A percentile compares a stretch with the other conserved stretches of the same genome.
phyloP scores from a whole-genome alignment of 2,797 vertebrate species.

The Catharus ustulatus region DNA sequence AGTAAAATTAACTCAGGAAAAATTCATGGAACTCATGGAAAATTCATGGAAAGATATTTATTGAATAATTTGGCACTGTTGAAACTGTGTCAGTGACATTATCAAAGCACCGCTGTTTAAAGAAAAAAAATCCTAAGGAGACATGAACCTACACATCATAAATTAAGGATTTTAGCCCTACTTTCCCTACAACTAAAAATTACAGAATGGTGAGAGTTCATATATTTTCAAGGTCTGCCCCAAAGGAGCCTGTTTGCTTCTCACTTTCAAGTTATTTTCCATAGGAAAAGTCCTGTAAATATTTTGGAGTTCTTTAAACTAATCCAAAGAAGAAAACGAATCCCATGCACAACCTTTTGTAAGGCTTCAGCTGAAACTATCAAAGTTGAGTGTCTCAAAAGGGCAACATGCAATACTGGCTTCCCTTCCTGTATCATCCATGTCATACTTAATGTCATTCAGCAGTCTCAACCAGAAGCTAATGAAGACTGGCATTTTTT shows the following conservation, averaged over 20 bases:
- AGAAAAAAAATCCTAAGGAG: not conserved
- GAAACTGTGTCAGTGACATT: not conserved
- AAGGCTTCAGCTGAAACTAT: not conserved
- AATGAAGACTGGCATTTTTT: not conserved
- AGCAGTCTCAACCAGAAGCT: not conserved
- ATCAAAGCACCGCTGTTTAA: not conserved
- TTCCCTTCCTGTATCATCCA: not conserved
- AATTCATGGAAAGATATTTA: not conserved
- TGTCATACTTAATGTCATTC: not conserved
- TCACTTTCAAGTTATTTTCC: not conserved
- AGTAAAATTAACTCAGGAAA: not conserved
- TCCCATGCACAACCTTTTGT: not conserved
- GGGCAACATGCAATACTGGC: not conserved
- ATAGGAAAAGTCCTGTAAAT: not conserved
- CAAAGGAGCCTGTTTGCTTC: not conserved
- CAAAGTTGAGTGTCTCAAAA: not conserved
- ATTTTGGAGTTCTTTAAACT: not conserved
- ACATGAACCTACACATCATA: not conserved
- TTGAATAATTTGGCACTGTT: not conserved
- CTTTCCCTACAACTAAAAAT: not conserved
- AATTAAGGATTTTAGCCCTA: not conserved
- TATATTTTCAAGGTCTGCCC: not conserved
- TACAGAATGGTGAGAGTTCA: not conserved
- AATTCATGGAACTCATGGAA: not conserved
- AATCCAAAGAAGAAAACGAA: not conserved